A percentile compares a stretch with the other conserved stretches of the same genome.
These are phyloP conservation scores for Phodopus roborovskii DNA, from an alignment of 2,113 vertebrate genomes.

Conservation along the genomic window DNA sequence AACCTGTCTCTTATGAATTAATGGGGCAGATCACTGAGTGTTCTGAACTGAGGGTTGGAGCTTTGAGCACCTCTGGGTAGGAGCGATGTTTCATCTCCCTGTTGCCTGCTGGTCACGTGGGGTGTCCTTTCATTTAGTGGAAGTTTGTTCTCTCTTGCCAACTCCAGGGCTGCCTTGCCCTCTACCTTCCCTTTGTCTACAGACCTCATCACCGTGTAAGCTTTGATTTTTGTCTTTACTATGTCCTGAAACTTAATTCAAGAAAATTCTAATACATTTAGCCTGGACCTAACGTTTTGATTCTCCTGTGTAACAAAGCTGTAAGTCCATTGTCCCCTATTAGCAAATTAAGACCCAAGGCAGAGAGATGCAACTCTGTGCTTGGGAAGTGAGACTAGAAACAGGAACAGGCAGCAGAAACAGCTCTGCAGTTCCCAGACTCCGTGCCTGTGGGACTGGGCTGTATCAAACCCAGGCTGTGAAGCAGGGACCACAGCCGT, in stretches of 20 bases:
- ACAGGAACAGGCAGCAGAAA: accelerated
- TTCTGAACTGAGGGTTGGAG: neutral
- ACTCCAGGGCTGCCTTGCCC: neutral
- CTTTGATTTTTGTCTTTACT: constrained; percentile 17
- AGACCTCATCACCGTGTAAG: neutral
- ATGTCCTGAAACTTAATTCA: neutral
- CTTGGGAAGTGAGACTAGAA: accelerated
- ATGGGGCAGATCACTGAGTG: neutral
- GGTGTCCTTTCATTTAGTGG: neutral
- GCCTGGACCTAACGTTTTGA: neutral
- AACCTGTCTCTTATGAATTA: neutral
- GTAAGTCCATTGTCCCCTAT: accelerated
- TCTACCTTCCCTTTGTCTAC: neutral
- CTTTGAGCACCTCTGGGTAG: neutral
- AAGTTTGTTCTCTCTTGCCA: neutral
- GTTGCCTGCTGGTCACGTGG: neutral
- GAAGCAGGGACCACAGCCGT: too few species aligned
- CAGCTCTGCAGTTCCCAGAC: neutral
- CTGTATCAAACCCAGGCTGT: accelerated
- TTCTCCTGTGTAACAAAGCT: neutral
- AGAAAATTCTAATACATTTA: neutral
- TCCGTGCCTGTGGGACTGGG: neutral
- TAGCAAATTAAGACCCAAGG: neutral
- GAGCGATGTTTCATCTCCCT: neutral
- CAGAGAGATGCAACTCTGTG: accelerated